Conservation (phyloP, 2,888 invertebrate species). For the Spicauda simplicius region DNA sequence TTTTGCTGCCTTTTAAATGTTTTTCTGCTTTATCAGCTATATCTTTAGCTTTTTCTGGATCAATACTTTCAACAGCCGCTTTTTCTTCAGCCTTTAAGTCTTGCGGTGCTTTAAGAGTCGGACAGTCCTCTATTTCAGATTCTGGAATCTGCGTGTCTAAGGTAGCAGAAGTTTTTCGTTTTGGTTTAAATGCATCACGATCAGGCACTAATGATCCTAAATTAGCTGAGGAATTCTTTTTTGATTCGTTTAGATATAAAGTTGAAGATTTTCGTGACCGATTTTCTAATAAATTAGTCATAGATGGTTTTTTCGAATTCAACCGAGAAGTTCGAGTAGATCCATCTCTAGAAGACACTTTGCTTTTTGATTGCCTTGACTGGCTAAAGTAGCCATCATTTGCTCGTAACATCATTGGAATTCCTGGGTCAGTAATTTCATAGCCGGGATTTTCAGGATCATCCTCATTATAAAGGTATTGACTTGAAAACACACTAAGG, state of each 20-base stretch:
- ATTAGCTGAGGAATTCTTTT: conserved; percentile 74
- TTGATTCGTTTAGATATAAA: conserved; percentile 78
- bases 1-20: conserved; percentile 67
- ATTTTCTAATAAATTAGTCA: conserved; percentile 75
- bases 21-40: conserved; percentile 72
- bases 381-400: conserved; percentile 87
- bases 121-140: conserved; percentile 81
- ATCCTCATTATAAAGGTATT: conserved; percentile 87
- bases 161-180: conserved; percentile 72
- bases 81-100: conserved; percentile 82
- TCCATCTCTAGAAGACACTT: conserved; percentile 70
- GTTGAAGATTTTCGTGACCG: conserved; percentile 77
- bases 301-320: conserved; percentile 76
- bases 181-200: conserved; percentile 66
- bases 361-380: conserved; percentile 74
- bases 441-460: conserved; percentile 86
- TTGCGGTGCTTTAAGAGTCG: conserved; percentile 78
- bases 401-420: conserved; percentile 87
- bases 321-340: conserved; percentile 75
- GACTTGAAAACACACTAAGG: conserved; percentile 84
- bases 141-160: conserved; percentile 72
- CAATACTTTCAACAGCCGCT: conserved; percentile 69
- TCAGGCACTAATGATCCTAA: conserved; percentile 67
- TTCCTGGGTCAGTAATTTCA: conserved; percentile 87
- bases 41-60: conserved; percentile 68